Base-by-base conservation (phyloP, 2,888 invertebrate genomes). In the Drosophila setosimentum region DNA sequence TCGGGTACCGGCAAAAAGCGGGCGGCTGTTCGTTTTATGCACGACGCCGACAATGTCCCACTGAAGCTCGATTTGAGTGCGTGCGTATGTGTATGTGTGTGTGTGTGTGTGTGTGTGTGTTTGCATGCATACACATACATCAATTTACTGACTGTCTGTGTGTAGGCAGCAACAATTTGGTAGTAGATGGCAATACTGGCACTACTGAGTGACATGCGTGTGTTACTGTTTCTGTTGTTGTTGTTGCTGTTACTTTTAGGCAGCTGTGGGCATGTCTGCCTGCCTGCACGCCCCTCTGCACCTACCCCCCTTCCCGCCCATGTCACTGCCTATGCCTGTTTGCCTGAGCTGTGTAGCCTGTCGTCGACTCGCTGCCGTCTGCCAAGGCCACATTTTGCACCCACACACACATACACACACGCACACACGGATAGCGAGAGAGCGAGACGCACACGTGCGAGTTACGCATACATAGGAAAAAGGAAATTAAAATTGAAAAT, bases 401-500 rank as follows among this genome's bases (percentile, higher is more conserved):
- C 83, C 88, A 76, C 73, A 80, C 72, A 86, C 37, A 42, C 18
- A 27, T 18, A 37, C 37, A 37, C 10, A 8, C 18, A 4, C 29
- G 51, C 27, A 40, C 45, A 42, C 45, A 57, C 42, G 50, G 24
- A 69, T n/a, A 40, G 55, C 40, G 24, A 57, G 49, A 71, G 55
- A 64, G 60, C 68, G 67, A 78, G 75, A 73, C 76, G 74, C 87
- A 89, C 87, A 85, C 87, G 84, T 85, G 83, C 77, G 57, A 49
- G 68, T 63, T 66, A 81, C 86, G 70, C 83, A 86, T 78, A 90
- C 81, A 89, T 82, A 90, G 89, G 89, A 90, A 91, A 91, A 90
- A 87, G 89, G 91, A 90, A 91, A 90, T 90, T 85, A 87, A 91
- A 89, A 89, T 84, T 86, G 89, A 87, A 87, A 87, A 87, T 79